Evolutionary conservation across 2,797 vertebrate species (phyloP).

Genomic region (Silurus lanzhouensis): DNA sequence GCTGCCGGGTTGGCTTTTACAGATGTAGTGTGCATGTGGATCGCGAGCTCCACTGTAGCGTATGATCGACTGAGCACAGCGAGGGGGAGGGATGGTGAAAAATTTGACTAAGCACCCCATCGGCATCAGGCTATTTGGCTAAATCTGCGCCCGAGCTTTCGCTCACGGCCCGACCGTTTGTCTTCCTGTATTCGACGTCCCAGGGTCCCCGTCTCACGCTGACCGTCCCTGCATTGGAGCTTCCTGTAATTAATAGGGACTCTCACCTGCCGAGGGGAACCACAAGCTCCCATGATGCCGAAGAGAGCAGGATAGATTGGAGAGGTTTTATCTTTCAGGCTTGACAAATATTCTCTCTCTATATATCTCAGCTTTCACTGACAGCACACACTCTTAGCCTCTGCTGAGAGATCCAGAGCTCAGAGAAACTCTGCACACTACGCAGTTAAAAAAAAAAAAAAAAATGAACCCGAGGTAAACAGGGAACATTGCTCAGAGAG

Average conservation of each 20-base stretch:
- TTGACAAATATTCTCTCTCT: conserved; percentile 52
- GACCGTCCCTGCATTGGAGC: conserved; percentile 62
- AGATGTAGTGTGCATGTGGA: conserved; percentile 55
- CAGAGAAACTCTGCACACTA: background rate
- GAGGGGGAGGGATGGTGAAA: conserved; percentile 51
- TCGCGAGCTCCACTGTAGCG: conserved; percentile 64
- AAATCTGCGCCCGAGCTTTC: conserved; percentile 44
- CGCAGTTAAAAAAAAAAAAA: background rate
- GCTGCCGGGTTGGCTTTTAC: conserved; percentile 36
- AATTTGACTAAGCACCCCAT: conserved; percentile 65
- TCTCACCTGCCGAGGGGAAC: conserved; percentile 64
- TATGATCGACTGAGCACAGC: conserved; percentile 65
- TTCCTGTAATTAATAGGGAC: conserved; percentile 77
- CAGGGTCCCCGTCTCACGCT: conserved; percentile 68
- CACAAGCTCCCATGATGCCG: conserved; percentile 69
- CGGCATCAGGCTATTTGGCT: conserved; percentile 47
- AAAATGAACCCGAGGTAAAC: conserved; percentile 28
- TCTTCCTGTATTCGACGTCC: conserved; percentile 68
- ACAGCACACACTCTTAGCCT: conserved; percentile 39
- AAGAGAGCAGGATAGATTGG: conserved; percentile 50
- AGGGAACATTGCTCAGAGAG: conserved; percentile 18
- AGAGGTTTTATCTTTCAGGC: conserved; percentile 52
- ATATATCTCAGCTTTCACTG: conserved; percentile 46
- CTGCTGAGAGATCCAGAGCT: conserved; percentile 11
- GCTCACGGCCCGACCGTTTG: conserved; percentile 67